Base-by-base conservation (phyloP, 92 coral and sea anemone species). In the Blastomussa wellsi region DNA sequence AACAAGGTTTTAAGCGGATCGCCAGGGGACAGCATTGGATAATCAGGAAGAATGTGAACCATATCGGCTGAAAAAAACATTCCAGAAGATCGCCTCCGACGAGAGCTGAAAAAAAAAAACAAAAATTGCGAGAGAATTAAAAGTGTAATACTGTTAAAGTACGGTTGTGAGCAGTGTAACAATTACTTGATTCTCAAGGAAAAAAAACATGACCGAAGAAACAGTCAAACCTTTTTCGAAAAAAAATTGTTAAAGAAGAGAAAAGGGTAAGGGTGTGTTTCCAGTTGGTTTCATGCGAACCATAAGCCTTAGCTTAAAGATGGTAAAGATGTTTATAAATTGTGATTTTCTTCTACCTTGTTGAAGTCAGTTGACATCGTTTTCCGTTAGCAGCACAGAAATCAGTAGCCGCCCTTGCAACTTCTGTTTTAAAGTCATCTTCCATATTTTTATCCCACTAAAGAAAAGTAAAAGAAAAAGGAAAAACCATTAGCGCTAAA, bases 11-110 rank as follows among this genome's bases (percentile, higher is more conserved):
- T 53, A 1, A 5, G 60, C 4, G 44, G 64, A 67, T 47, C 39
- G 0, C 42, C 62, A 8, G 76, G 72, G 16, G 72, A 39, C 76
- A 41, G 84, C 7, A 31, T 60, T 60, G 82, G 82, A 39, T 79
- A 79, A 26, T 73, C 82, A 4, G 72, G 55, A 19, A 78, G 20
- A 66, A 80, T 42, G 32, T 67, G 84, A 12, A 80, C 84, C 72
- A 66, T 72, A 29, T 80, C 26, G 7, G 26, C 65, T 28, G 84
- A 44, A 31, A 80, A 80, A 35, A 16, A 20, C 26, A 80, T 33
- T 44, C 24, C 55, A 29, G 60, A 52, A 16, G 84, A 44, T 17
- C 84, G 51, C 42, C 76, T 66, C 64, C 84, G 75, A n/a, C 84
- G 75, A 32, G 41, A n/a, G 19, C 76, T 80, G 42, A 24, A 67